These are phyloP conservation scores for Cryptotermes secundus DNA, from an alignment of 1,140 invertebrate species.

Conservation along the genomic window DNA sequence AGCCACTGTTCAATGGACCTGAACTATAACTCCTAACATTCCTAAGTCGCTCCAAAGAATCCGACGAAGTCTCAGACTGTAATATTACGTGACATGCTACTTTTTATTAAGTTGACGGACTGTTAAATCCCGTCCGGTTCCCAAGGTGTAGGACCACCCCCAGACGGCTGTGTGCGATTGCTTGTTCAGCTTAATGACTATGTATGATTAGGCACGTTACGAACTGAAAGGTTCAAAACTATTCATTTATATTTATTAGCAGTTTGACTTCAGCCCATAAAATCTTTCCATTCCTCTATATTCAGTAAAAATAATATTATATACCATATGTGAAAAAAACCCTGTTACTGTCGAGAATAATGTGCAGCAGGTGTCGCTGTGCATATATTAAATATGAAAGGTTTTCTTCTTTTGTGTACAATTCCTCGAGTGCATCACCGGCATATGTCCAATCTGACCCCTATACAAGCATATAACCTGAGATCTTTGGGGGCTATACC, in stretches of 20 bases:
- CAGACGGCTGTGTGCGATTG: too few relatives aligned
- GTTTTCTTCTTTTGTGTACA: neutral
- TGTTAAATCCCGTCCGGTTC: too few relatives aligned
- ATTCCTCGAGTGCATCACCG: neutral
- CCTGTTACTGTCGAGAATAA: neutral
- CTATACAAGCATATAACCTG: too few relatives aligned
- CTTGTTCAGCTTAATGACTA: neutral
- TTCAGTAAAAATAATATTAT: constrained; percentile 15
- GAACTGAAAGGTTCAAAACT: neutral
- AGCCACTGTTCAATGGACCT: too few relatives aligned
- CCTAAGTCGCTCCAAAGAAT: too few relatives aligned
- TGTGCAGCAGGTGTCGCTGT: neutral
- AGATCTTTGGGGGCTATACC: too few relatives aligned
- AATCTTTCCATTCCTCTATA: neutral
- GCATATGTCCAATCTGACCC: neutral
- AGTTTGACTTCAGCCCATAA: neutral
- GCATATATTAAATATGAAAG: neutral
- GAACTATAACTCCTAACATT: too few relatives aligned
- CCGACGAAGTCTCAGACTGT: too few relatives aligned
- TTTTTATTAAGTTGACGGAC: too few relatives aligned
- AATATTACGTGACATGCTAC: too few relatives aligned
- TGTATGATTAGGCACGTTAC: neutral
- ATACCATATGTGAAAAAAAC: neutral
- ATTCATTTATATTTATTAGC: constrained; percentile 12
- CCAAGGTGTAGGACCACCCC: too few relatives aligned